Evolutionary conservation across 2,113 vertebrate species (phyloP).

Genomic region (Ammodramus savannarum): DNA sequence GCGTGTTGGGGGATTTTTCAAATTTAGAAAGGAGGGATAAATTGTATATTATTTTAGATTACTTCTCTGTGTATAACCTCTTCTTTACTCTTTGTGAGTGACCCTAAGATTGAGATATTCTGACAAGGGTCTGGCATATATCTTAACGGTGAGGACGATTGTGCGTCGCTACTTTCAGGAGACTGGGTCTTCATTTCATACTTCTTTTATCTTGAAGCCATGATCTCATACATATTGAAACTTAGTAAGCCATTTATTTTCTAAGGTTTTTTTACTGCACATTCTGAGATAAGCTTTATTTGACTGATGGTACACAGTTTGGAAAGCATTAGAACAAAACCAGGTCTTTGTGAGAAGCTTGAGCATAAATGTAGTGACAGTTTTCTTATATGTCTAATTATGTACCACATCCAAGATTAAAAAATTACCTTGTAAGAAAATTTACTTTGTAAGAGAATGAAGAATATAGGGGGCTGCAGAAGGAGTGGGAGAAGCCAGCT

Average conservation of each 20-base stretch:
- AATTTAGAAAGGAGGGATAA: not conserved
- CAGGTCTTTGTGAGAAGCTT: not conserved
- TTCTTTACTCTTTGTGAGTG: not conserved
- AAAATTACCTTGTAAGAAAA: not conserved
- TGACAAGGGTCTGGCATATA: not conserved
- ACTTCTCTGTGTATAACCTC: not conserved
- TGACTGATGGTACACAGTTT: not conserved
- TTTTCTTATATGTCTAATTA: not conserved
- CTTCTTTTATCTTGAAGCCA: not conserved
- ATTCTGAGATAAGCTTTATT: not conserved
- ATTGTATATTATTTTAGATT: not conserved
- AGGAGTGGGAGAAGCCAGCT: not conserved
- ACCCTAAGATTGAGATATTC: not conserved
- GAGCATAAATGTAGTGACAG: not conserved
- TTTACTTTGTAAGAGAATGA: not conserved
- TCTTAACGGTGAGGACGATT: not conserved
- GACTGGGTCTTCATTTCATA: not conserved
- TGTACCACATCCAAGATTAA: not conserved
- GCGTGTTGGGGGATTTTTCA: rapidly evolving
- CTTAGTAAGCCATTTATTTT: not conserved
- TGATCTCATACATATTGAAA: conserved; percentile 26
- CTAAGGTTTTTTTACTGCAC: not conserved
- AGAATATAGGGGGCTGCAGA: not conserved
- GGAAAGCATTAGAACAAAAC: not conserved
- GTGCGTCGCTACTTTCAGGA: not conserved